Conservation (phyloP, 2,888 invertebrate species). For the Anthrax anthrax region DNA sequence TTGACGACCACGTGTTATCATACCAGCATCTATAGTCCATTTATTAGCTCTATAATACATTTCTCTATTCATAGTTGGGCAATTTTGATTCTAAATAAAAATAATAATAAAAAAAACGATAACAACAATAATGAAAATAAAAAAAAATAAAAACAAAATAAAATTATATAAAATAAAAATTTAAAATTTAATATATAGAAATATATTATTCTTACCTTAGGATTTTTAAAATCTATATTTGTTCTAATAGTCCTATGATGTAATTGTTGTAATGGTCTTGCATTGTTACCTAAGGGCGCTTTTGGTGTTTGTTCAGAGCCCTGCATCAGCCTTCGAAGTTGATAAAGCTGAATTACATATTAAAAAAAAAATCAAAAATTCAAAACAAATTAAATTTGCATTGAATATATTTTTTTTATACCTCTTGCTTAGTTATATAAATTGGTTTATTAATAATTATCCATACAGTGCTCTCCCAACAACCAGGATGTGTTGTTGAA, state of each 20-base stretch:
- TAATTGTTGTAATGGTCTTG: constrained; percentile 80
- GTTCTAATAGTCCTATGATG: constrained; percentile 90
- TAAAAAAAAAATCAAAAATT: too few species aligned
- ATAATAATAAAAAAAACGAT: constrained; percentile 2
- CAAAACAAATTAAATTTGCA: too few species aligned
- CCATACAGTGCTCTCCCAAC: constrained; percentile 99
- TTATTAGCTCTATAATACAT: constrained; percentile 62
- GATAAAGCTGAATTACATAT: constrained; percentile 54
- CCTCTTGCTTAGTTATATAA: constrained; percentile 92
- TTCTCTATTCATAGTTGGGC: constrained; percentile 79
- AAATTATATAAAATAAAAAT: neutral
- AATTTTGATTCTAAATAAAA: constrained; percentile 47
- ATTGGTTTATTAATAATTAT: constrained; percentile 95
- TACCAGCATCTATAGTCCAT: constrained; percentile 32
- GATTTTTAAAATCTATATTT: constrained; percentile 87
- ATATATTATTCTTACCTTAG: constrained; percentile 30
- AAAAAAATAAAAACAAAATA: neutral
- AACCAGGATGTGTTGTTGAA: constrained; percentile 93
- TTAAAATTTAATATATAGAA: neutral
- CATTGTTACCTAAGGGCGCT: constrained; percentile 87
- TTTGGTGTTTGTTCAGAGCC: constrained; percentile 74
- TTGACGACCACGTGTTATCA: constrained; percentile 31
- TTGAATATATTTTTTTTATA: constrained; percentile 28
- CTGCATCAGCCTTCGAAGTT: constrained; percentile 75
- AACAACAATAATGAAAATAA: neutral